phyloP scores from a whole-genome alignment of 2,113 vertebrate genomes.

The Bungarus multicinctus region DNA sequence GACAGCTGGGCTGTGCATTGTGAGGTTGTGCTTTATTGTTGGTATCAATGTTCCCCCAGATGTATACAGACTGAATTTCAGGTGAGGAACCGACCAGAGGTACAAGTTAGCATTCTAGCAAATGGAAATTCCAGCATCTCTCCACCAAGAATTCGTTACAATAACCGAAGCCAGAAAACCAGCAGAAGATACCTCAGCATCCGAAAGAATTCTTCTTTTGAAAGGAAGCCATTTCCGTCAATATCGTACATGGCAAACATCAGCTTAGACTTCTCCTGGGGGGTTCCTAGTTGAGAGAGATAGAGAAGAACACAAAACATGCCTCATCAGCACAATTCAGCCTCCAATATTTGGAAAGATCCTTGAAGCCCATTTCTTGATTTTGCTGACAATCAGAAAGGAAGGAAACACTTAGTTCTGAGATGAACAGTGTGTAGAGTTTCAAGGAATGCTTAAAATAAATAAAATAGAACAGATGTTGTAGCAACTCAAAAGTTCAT shows the following conservation, averaged over 20 bases:
- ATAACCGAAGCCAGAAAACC: background rate
- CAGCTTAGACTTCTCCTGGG: conserved; percentile 89
- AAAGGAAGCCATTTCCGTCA: conserved; percentile 83
- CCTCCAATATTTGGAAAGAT: background rate
- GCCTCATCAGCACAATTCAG: no score
- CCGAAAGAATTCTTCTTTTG: conserved; percentile 86
- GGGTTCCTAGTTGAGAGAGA: conserved; percentile 71
- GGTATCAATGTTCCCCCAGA: background rate
- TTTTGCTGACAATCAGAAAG: background rate
- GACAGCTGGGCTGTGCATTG: background rate
- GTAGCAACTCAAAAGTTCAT: background rate
- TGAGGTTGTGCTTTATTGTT: background rate
- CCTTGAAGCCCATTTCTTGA: background rate
- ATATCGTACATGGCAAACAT: conserved; percentile 95
- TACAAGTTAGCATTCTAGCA: background rate
- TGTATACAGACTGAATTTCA: background rate
- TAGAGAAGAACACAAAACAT: background rate
- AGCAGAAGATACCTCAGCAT: conserved; percentile 82
- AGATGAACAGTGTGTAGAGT: background rate
- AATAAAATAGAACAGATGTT: background rate
- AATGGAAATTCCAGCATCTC: background rate
- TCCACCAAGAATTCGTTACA: background rate
- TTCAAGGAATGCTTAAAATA: background rate
- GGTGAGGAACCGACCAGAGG: background rate
- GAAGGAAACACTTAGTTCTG: background rate